Conservation (phyloP, 2,113 vertebrate genomes). For the Ornithorhynchus anatinus region DNA sequence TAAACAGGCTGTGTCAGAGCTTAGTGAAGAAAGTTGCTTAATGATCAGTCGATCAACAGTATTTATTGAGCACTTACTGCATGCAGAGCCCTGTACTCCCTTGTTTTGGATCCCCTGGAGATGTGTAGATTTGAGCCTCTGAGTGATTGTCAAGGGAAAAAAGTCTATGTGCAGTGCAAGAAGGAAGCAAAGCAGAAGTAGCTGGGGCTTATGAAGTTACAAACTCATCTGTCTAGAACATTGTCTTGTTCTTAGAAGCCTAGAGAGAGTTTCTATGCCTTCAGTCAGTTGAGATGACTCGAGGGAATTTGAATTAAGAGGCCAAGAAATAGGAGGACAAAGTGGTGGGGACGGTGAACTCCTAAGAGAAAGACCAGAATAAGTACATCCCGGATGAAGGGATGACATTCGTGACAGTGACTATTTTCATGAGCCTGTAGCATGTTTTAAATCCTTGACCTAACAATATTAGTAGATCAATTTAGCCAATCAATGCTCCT, state of each 20-base stretch:
- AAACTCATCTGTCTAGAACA: not conserved
- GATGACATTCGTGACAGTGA: not conserved
- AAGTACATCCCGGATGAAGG: accelerated
- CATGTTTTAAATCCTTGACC: not conserved
- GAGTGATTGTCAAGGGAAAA: too few relatives aligned
- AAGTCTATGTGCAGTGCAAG: too few relatives aligned
- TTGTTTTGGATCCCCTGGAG: too few relatives aligned
- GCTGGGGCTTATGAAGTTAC: not conserved
- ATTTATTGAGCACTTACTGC: too few relatives aligned
- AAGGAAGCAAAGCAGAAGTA: too few relatives aligned
- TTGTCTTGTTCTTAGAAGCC: not conserved
- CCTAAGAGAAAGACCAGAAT: not conserved
- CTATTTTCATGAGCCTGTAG: not conserved
- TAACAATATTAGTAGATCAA: not conserved
- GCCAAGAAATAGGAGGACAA: not conserved
- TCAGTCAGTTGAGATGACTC: not conserved
- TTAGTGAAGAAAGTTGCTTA: too few relatives aligned
- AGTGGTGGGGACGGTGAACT: not conserved
- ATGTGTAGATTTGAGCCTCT: too few relatives aligned
- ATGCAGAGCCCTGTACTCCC: too few relatives aligned
- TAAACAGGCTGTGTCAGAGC: too few relatives aligned
- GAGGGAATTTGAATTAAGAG: not conserved
- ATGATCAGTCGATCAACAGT: too few relatives aligned
- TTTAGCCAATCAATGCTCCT: not conserved
- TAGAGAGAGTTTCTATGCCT: constrained; percentile 15